Base-by-base conservation (phyloP, 1,140 invertebrate genomes). In the Drosophila nigromelanica region DNA sequence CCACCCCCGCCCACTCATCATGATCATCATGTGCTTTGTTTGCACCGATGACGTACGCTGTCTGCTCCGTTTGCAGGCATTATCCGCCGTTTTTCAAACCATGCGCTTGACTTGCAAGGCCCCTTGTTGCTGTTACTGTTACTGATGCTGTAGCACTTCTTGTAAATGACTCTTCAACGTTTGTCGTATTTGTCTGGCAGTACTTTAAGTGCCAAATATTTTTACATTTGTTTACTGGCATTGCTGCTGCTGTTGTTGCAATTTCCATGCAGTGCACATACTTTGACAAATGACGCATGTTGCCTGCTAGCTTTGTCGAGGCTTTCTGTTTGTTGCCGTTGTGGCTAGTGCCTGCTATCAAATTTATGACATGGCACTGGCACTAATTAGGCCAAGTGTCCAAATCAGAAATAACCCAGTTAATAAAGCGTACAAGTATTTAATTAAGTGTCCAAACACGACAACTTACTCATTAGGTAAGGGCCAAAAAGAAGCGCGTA, bases 161-260 rank as follows among this genome's bases (percentile, higher is more conserved):
- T 69, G 82, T 89, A 87, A 87, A 87, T 87, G 82, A 82, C 82
- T 79, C 83, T 87, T 87, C 83, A 87, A 87, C 78, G 83, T 87
- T 86, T 86, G 78, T 86, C 82, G 82, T 82, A 87, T 87, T 86
- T 86, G 78, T 86, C 81, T 87, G 82, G 82, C 80, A 79, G 69
- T 80, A 87, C 82, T 89, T 89, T 89, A 77, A 87, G 82, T 87
- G 82, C 78, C 82, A 82, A 89, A 87, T 89, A 87, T 89, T 87
- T 87, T 89, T 79, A 78, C 83, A 89, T 87, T 87, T 86, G 78
- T 76, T 78, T 75, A 64, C 70, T 64, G 74, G 50, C 60, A 72
- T 52, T 79, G 60, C 60, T 54, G 35, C 59, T 72, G 67, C n/a
- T 62, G 30, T 18, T 54, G 59, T 21, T 61, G 59, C 33, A 12